Evolutionary conservation across 2,113 vertebrate species (phyloP), one percentile per base, ranked within the genome.

Genomic region (Laticauda laticaudata): DNA sequence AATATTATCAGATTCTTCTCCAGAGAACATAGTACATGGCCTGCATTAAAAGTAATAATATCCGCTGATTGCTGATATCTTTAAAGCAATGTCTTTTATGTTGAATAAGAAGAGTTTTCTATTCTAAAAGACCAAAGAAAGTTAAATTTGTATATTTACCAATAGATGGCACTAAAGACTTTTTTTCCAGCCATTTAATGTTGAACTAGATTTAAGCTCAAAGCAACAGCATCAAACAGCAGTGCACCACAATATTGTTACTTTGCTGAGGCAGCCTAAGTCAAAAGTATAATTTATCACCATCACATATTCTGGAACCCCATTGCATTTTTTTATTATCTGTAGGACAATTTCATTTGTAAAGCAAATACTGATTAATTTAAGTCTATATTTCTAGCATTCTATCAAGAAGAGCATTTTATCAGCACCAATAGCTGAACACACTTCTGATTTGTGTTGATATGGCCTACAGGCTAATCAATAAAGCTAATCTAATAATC

Each of bases 161-260:
- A 96, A 95, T 93, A 97, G 97, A 95, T 96, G 97, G 97, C 95
- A 96, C 95, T 97, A 94, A 20, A 96, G 94, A 91, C 96, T 92
- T 64, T 93, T 61, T 85, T 85, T 87, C 93, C 75, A 56, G 26
- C 26, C 9, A 55, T n/a, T 34, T 11, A 26, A 34, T 39, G 64
- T 0, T 43, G 29, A 81, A 85, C 85, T 45, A 59, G 64, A 55
- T 26, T 45, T 85, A 64, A 90, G 85, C 1, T 8, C 87, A 0
- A 87, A 90, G 12, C 34, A 59, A 75, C 34, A 15, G 2, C 48
- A 3, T 55, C 34, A 51, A 91, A 59, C 24, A 85, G 89, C 87
- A 93, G 91, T 23, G 55, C 26, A 56, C 91, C 15, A 81, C 86
- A n/a, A 12, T 39, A 43, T 1, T 69, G 57, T 34, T 92, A 45